phyloP scores from a whole-genome alignment of 2,797 vertebrate genomes.

The Anableps anableps region DNA sequence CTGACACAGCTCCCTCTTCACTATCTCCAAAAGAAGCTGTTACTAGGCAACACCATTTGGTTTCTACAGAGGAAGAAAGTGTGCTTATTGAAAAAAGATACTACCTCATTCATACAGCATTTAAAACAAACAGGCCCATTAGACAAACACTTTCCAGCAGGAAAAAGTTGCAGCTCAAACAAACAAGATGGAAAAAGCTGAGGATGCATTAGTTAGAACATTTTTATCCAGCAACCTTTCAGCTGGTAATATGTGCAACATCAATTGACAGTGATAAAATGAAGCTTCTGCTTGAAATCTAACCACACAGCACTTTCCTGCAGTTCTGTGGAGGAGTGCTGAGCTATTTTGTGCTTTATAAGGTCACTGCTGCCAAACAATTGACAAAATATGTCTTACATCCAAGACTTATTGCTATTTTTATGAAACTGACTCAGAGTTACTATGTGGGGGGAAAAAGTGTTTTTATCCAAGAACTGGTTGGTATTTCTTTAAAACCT shows the following conservation, averaged over 20 bases:
- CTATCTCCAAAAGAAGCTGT: neutral
- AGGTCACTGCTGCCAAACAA: constrained; percentile 3
- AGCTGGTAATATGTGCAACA: neutral
- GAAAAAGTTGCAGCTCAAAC: neutral
- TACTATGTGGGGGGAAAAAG: neutral
- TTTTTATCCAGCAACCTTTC: neutral
- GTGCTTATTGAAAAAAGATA: neutral
- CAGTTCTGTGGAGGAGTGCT: neutral
- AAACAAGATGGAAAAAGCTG: neutral
- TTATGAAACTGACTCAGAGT: constrained; percentile 1
- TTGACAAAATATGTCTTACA: neutral
- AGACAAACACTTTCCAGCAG: neutral
- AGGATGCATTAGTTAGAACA: neutral
- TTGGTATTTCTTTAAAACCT: neutral
- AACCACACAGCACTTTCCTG: neutral
- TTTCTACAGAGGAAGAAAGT: neutral
- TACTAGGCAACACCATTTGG: neutral
- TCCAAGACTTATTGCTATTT: neutral
- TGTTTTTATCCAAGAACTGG: neutral
- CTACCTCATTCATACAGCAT: neutral
- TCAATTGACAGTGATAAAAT: neutral
- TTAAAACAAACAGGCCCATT: neutral
- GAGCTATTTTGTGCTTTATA: neutral
- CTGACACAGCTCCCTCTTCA: neutral
- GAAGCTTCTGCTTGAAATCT: constrained; percentile 3